Conservation (phyloP, 1,140 invertebrate species). For the Tetramorium alpestre region DNA sequence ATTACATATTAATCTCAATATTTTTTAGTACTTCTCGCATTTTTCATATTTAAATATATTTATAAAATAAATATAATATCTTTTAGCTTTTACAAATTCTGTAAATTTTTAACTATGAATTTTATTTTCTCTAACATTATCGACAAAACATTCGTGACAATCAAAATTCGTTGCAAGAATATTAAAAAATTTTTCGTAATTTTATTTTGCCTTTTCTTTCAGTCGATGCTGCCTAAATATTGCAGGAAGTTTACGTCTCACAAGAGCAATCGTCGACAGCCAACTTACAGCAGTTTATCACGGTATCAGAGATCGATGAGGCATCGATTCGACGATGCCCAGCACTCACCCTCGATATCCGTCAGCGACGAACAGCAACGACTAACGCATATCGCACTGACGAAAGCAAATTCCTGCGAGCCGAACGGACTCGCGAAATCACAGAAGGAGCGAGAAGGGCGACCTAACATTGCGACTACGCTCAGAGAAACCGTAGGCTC, state of each 20-base stretch:
- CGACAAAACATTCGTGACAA: not conserved
- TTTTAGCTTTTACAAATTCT: not conserved
- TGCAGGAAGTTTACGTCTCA: slow-evolving; percentile 76
- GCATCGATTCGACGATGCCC: slow-evolving; percentile 45
- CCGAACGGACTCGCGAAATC: not conserved
- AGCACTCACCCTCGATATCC: slow-evolving; percentile 77
- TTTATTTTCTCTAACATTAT: not conserved
- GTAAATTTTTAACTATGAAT: not conserved
- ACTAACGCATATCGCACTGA: slow-evolving; percentile 30
- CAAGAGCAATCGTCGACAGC: slow-evolving; percentile 68
- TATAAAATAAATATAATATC: not conserved
- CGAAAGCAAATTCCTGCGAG: slow-evolving; percentile 29
- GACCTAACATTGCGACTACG: not conserved
- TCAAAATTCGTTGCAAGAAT: not conserved
- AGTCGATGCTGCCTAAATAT: slow-evolving; percentile 84
- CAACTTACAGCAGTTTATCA: slow-evolving; percentile 80
- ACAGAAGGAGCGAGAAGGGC: not conserved
- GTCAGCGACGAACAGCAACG: slow-evolving; percentile 79
- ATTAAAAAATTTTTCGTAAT: not conserved
- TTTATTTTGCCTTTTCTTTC: slow-evolving; percentile 17
- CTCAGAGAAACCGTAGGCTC: not conserved
- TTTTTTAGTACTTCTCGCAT: not conserved
- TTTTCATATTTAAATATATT: not conserved
- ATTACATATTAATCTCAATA: not conserved
- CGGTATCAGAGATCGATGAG: slow-evolving; percentile 73